phyloP scores from a whole-genome alignment of 2,113 vertebrate species.

The Saimiri boliviensis region DNA sequence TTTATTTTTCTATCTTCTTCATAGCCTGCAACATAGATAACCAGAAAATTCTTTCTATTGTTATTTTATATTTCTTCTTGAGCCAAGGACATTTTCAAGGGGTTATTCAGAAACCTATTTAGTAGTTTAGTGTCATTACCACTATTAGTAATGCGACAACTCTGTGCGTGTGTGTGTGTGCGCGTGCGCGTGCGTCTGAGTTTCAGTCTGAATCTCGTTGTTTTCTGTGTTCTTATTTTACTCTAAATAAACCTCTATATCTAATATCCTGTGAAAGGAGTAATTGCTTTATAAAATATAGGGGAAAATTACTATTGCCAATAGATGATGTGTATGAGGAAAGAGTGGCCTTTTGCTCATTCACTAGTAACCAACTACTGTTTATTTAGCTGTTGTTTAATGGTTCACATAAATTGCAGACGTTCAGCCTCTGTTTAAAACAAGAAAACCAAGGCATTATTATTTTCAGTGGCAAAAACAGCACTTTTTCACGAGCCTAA shows the following conservation, averaged over 20 bases:
- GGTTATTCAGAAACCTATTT: background rate
- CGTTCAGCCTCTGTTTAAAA: conserved; percentile 9
- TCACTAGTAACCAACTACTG: background rate
- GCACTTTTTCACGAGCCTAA: too few relatives aligned
- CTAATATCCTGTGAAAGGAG: background rate
- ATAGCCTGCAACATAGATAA: background rate
- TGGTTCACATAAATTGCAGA: conserved; percentile 27
- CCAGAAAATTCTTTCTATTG: background rate
- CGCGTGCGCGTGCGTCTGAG: background rate
- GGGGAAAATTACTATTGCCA: background rate
- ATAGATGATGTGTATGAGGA: background rate
- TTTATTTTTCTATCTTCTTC: background rate
- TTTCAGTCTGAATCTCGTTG: background rate
- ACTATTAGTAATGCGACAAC: background rate
- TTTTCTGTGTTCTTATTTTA: background rate
- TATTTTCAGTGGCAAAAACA: too few relatives aligned
- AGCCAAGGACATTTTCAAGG: background rate
- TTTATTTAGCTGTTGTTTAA: conserved; percentile 45
- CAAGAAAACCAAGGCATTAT: background rate
- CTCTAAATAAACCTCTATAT: background rate
- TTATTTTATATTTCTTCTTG: background rate
- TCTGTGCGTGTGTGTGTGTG: background rate
- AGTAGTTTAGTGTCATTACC: background rate
- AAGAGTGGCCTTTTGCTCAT: background rate
- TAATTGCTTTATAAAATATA: background rate